Evolutionary conservation across 2,888 invertebrate genomes (phyloP).

Genomic region (Calliphora vomitoria): DNA sequence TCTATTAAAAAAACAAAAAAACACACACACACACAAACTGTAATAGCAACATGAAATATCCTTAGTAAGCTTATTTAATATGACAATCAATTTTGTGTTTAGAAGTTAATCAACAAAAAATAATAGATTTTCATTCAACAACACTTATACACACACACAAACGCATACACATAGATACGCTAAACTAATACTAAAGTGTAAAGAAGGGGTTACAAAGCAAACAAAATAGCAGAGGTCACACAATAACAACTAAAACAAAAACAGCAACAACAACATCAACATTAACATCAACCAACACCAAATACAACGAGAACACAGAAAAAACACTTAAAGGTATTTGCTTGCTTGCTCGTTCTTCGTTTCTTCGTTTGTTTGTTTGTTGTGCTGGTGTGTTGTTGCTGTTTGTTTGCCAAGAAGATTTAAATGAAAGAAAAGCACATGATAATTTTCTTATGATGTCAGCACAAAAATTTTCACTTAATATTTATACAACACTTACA

Average conservation of each 20-base stretch:
- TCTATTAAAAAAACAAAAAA: constrained; percentile 25
- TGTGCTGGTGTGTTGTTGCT: not conserved
- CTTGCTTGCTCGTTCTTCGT: not conserved
- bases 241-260: constrained; percentile 14
- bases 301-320: not conserved
- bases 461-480: constrained; percentile 63
- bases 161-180: not conserved
- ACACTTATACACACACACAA: not conserved
- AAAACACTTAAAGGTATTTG: constrained; percentile 62
- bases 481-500: constrained; percentile 47
- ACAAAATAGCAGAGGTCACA: constrained; percentile 50
- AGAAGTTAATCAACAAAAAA: constrained; percentile 71
- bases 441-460: constrained; percentile 67
- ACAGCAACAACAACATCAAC: not conserved
- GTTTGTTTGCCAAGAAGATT: constrained; percentile 61
- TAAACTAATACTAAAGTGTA: not conserved
- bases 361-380: constrained; percentile 32
- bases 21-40: constrained; percentile 3
- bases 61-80: constrained; percentile 63
- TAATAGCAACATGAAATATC: constrained; percentile 33
- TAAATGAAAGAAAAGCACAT: constrained; percentile 59
- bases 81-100: constrained; percentile 72
- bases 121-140: constrained; percentile 35
- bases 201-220: constrained; percentile 46
- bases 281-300: no score